These are phyloP conservation scores for Dolichomitus sp. DNA, from an alignment of 2,888 invertebrate genomes.

Conservation along the genomic window DNA sequence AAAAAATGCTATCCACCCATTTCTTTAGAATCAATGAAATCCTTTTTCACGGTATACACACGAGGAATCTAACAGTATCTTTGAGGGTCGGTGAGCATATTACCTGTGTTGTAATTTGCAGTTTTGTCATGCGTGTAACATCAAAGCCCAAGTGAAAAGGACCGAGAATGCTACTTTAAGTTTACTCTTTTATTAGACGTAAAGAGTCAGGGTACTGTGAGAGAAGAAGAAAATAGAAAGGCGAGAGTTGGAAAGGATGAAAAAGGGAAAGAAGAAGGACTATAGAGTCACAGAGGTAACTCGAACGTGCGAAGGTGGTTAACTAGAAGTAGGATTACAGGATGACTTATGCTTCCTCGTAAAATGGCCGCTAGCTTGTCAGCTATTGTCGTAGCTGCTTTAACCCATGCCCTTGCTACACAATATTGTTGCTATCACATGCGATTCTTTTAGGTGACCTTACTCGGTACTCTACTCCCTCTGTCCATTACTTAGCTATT, in stretches of 20 bases:
- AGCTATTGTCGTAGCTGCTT: too few relatives aligned
- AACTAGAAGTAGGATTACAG: neutral
- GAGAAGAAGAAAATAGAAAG: neutral
- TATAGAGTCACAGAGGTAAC: neutral
- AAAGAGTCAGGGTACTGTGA: neutral
- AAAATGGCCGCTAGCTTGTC: neutral
- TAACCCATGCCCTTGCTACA: neutral
- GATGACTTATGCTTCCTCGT: neutral
- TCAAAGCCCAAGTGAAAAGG: neutral
- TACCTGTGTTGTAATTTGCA: neutral
- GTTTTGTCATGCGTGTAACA: neutral
- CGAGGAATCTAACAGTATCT: neutral
- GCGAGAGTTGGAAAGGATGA: neutral
- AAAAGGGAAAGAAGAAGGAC: neutral
- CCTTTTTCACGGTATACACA: too few relatives aligned
- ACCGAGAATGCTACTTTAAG: neutral
- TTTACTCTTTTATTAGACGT: neutral
- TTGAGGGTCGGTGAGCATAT: neutral
- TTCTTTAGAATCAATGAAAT: too few relatives aligned
- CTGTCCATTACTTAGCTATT: too few relatives aligned
- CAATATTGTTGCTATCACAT: neutral
- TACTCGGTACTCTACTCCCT: too few relatives aligned
- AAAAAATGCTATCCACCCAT: too few relatives aligned
- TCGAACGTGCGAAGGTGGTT: neutral
- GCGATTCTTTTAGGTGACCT: too few relatives aligned